phyloP scores from a whole-genome alignment of 2,797 vertebrate species.

The Erpetoichthys calabaricus region DNA sequence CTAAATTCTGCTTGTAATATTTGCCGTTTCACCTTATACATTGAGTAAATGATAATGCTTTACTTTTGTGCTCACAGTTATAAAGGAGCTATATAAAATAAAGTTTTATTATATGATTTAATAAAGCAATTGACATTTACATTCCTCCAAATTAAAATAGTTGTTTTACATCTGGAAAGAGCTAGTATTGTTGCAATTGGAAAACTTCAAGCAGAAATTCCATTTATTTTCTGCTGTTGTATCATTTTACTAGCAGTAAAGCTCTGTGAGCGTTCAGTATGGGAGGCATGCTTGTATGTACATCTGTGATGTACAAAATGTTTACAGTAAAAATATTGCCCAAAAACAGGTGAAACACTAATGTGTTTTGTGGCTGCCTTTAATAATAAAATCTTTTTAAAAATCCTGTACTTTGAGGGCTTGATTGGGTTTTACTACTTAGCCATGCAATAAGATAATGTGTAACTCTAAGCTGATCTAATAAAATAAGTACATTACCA shows the following conservation, averaged over 20 bases:
- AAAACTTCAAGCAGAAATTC: too few species aligned
- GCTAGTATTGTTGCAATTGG: conserved; percentile 9
- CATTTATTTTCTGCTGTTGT: conserved; percentile 1
- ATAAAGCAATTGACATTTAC: too few species aligned
- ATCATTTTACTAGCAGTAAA: conserved; percentile 2
- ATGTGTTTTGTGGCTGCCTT: neutral
- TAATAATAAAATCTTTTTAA: neutral
- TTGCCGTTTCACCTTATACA: too few species aligned
- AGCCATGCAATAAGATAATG: too few species aligned
- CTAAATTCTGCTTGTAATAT: too few species aligned
- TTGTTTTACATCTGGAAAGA: conserved; percentile 31
- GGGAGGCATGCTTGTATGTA: conserved; percentile 2
- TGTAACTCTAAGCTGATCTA: too few species aligned
- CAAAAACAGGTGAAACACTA: neutral
- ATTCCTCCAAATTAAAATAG: conserved; percentile 19
- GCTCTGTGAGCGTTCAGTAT: conserved; percentile 3
- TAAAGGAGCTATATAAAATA: neutral
- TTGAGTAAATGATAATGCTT: too few species aligned
- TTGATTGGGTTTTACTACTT: neutral
- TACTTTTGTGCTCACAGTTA: neutral
- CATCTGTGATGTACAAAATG: neutral
- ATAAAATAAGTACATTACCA: too few species aligned
- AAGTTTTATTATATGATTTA: neutral
- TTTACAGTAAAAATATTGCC: conserved; percentile 1
- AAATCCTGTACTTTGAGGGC: neutral